Base-by-base conservation (phyloP, 1,140 invertebrate genomes). In the Thaumatotibia leucotreta region DNA sequence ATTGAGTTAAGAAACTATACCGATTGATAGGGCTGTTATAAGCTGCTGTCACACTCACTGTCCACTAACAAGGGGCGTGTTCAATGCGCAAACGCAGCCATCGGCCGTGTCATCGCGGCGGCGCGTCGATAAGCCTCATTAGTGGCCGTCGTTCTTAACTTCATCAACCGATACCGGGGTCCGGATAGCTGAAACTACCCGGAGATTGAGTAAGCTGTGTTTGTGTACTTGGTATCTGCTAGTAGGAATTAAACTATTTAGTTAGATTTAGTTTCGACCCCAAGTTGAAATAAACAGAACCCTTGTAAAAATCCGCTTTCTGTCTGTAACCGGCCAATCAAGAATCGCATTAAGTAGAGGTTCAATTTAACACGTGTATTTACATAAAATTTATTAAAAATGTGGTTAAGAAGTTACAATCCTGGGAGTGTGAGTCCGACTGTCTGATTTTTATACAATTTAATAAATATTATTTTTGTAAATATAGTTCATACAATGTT, bases 51-150 rank as follows among this genome's bases (percentile, higher is more conserved):
- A 35, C 11, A 67, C 24, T 65, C 54, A 52, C 63, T 65, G 66
- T 67, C 61, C 67, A 63, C 74, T 82, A 82, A 83, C 81, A 82
- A 83, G 79, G 67, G 23, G 68, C 32, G 64, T 65, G 50, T 17
- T 20, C 32, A 22, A 45, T 74, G 76, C 72, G 72, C 73, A 66
- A 72, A 82, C 76, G 73, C 74, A 78, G 74, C 63, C 79, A 84
- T 85, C 81, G 74, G 31, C 35, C 72, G 72, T 80, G 82, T 84
- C 80, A 84, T 84, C 81, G 72, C 65, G 58, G 50, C 69, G 68
- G 63, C 52, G 24, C 50, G 31, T 63, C 69, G 84, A 84, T 84
- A 86, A 83, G 73, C 67, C 82, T 84, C 84, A 86, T 86, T 84
- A 86, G 84, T 63, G 73, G 64, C 69, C 54, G 73, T 74, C 63